Percentiles rank a stretch among this genome's conserved stretches.
Evolutionary conservation across 2,797 vertebrate species (phyloP).

Genomic region (Ciconia nigra): DNA sequence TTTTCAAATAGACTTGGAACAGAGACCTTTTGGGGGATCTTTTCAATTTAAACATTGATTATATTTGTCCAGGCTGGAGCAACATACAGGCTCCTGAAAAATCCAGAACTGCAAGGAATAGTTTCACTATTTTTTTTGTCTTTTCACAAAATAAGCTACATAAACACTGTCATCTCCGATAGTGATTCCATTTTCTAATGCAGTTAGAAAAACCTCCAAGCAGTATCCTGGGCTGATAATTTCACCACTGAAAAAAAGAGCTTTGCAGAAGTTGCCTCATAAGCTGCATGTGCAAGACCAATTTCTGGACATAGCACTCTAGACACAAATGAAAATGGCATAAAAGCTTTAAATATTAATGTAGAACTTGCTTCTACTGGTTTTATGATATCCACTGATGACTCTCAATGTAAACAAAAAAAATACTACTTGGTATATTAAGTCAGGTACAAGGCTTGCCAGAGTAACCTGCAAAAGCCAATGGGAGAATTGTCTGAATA

Average conservation of each 20-base stretch:
- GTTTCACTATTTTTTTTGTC: background rate
- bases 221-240: background rate
- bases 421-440: background rate
- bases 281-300: background rate
- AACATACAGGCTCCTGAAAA: background rate
- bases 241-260: background rate
- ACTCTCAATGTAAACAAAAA: background rate
- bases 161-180: background rate
- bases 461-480: background rate
- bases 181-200: background rate
- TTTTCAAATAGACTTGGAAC: background rate
- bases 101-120: background rate
- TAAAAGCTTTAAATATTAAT: slow-evolving; percentile 5
- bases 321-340: background rate
- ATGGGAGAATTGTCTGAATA: background rate
- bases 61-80: background rate
- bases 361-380: background rate
- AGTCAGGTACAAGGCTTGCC: background rate
- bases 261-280: background rate
- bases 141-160: background rate
- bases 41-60: background rate
- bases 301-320: background rate
- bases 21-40: background rate
- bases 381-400: background rate
- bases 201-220: background rate